phyloP scores from a whole-genome alignment of 2,113 vertebrate species.

The Spizaetus ornatus region DNA sequence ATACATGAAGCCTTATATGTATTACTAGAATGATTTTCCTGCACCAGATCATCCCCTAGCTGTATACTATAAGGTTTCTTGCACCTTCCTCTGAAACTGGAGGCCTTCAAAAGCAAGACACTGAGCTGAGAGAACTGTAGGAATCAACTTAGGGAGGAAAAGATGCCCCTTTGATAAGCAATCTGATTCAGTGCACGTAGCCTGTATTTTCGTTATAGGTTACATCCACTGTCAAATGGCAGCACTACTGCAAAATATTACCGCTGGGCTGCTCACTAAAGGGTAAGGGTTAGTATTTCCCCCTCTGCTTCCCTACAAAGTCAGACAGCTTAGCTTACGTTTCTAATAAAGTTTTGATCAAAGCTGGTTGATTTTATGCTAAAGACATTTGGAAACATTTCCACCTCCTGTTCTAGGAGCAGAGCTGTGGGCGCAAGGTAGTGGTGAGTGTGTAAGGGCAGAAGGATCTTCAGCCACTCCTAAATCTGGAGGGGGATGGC shows the following conservation, averaged over 20 bases:
- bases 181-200: neutral
- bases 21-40: neutral
- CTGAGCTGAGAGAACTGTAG: neutral
- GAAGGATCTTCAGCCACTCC: neutral
- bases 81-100: neutral
- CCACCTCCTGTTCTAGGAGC: neutral
- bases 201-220: neutral
- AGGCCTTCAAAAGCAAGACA: neutral
- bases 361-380: neutral
- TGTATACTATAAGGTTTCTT: neutral
- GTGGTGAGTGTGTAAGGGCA: neutral
- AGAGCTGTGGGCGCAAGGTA: neutral
- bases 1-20: neutral
- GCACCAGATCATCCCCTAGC: neutral
- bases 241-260: neutral
- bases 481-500: neutral
- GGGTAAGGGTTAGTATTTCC: neutral
- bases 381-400: neutral
- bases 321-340: neutral
- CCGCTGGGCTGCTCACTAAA: neutral
- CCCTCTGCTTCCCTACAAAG: neutral
- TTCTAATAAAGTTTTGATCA: neutral
- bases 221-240: neutral
- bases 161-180: neutral
- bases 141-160: neutral